Percentiles rank a stretch among this genome's conserved stretches.
phyloP scores from a whole-genome alignment of 2,888 invertebrate genomes.

The Plebejus melissa region DNA sequence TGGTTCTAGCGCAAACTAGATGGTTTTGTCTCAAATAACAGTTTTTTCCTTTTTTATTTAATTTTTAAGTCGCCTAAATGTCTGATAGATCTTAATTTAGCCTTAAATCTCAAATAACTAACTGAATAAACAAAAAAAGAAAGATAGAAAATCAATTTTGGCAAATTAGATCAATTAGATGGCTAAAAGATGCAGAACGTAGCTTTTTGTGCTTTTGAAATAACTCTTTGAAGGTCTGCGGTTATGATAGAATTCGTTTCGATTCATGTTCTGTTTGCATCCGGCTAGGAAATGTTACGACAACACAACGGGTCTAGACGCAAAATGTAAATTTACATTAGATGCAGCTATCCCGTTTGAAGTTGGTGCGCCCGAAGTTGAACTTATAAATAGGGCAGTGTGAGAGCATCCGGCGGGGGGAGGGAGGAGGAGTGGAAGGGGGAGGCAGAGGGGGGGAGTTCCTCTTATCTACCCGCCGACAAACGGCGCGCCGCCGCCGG shows the following conservation, averaged over 20 bases:
- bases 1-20: too few relatives aligned
- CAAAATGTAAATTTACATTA: constrained; percentile 30
- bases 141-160: too few relatives aligned
- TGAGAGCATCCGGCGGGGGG: constrained; percentile 53
- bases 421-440: constrained; percentile 43
- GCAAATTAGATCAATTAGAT: too few relatives aligned
- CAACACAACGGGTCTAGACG: constrained; percentile 32
- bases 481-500: constrained; percentile 30
- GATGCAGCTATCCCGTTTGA: constrained; percentile 4
- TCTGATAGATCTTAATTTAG: too few relatives aligned
- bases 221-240: neutral
- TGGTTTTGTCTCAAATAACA: too few relatives aligned
- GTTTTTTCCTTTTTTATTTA: too few relatives aligned
- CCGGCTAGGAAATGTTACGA: neutral
- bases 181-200: too few relatives aligned
- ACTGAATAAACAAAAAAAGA: too few relatives aligned
- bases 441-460: constrained; percentile 11
- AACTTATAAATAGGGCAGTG: constrained; percentile 63
- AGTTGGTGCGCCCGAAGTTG: constrained; percentile 30
- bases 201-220: too few relatives aligned
- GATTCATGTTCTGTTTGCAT: neutral
- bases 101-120: too few relatives aligned
- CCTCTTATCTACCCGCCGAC: constrained; percentile 44
- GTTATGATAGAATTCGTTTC: neutral
- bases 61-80: too few relatives aligned